Evolutionary conservation across 92 coral and sea anemone species (phyloP), one percentile per base, ranked within the genome.

Genomic region (Chrysogorgia sp.): DNA sequence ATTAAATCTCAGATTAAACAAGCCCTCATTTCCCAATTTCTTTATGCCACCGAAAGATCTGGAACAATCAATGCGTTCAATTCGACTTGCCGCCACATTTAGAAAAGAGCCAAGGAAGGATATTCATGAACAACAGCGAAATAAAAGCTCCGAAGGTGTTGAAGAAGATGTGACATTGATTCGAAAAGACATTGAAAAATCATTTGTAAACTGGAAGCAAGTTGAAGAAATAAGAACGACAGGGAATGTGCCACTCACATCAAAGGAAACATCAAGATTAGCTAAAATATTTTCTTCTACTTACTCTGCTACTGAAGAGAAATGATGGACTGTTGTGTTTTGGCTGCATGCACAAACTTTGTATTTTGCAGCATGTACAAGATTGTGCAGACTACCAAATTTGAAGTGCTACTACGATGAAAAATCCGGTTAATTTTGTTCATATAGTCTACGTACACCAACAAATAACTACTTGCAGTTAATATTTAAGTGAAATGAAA

Each of bases 11-110:
- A 69, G 76, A 28, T 23, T 4, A 37, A 2, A 47, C 32, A 45
- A 45, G n/a, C 40, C 25, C 30, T 72, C 65, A 31, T 53, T 91
- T 47, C 99, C 96, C 10, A 91, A 96, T 80, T 96, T 96, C 75
- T 96, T 96, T 35, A 85, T 96, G 92, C 94, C 99, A 47, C 80
- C 96, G 57, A 90, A 86, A 40, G 88, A 96, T 56, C 83, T 96
- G 63, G 99, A 84, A 62, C 92, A 91, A 48, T 85, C 92, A 30
- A 96, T 96, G 99, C 85, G 97, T 43, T 90, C 96, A 0, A 76
- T 96, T 13, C 76, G 92, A 67, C 76, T 89, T 47, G 97, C 86
- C 41, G 78, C 92, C 17, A 88, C 79, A 22, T 49, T 77, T 21
- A 82, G 80, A 1, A 63, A 70, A 53, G 58, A 25, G 40, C 78